Conservation (phyloP, 2,797 vertebrate species). For the Malurus splendens region DNA sequence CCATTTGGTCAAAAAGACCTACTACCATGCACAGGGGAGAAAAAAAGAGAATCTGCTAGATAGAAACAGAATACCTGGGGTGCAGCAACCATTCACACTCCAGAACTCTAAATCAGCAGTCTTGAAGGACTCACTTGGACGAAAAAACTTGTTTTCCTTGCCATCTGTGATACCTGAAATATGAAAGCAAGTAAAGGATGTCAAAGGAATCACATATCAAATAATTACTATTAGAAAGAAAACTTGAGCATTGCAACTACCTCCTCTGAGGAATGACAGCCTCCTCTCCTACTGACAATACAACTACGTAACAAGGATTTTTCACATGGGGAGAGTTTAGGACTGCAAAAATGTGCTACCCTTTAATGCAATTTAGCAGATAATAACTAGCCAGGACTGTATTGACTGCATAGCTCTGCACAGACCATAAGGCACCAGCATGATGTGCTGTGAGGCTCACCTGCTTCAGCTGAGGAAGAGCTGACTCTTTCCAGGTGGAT, state of each 20-base stretch:
- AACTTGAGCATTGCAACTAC: neutral
- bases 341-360: neutral
- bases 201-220: neutral
- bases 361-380: neutral
- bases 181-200: neutral
- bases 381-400: neutral
- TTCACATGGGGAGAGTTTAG: neutral
- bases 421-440: neutral
- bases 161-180: neutral
- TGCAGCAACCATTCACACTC: neutral
- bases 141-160: neutral
- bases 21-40: neutral
- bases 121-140: neutral
- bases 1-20: slow-evolving; percentile 43
- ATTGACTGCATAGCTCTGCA: neutral
- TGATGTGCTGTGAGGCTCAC: too few species aligned
- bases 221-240: neutral
- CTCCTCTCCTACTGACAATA: neutral
- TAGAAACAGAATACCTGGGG: neutral
- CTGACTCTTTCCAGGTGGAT: too few species aligned
- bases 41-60: slow-evolving; percentile 31
- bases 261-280: neutral
- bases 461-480: too few species aligned
- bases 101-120: neutral
- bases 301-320: neutral